Evolutionary conservation across 2,113 vertebrate genomes (phyloP), one percentile per base, ranked within the genome.

Genomic region (Pogonocichla stellata): DNA sequence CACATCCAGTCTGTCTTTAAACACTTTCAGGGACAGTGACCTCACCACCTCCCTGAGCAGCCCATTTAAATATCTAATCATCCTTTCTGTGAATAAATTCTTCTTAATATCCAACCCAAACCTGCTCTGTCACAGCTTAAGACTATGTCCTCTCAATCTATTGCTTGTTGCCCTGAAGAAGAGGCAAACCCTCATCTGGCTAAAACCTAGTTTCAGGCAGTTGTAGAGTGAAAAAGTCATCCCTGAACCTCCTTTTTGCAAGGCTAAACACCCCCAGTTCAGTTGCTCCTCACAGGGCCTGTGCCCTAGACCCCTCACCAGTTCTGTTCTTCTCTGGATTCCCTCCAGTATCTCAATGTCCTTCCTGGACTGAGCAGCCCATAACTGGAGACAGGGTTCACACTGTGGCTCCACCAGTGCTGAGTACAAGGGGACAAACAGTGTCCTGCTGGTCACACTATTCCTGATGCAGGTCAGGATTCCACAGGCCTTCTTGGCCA

Each of bases 1-100:
- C 19, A 71, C 1, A 0, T 80, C 25, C 29, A 56, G 14, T 15
- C 50, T 31, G 7, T 50, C 25, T 31, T 56, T 42, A 48, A 71
- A 31, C 9, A 8, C 3, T 38, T 31, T 16, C 25, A 64, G 31
- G 7, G 14, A 34, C 0, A 0, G 20, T 64, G 17, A 34, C 42
- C 71, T 17, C 29, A 75, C 9, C 19, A 16, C 7, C 14, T 29
- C 19, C 5, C 42, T 56, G 25, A 40, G n/a, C 5, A 40, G 29
- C 24, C 24, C 24, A 25, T 40, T 47, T 8, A 29, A 40, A 40
- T 7, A 6, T 11, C 47, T 54, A 33, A 62, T 62, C 10, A 54
- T 4, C 5, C 24, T 9, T 79, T 31, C 65, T 22, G 8, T n/a
- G 19, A 48, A 48, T 13, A 79, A 62, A 54, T 70, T 79, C 5